Conservation (phyloP, 2,888 invertebrate genomes). For the Drosophila kuntzei region DNA sequence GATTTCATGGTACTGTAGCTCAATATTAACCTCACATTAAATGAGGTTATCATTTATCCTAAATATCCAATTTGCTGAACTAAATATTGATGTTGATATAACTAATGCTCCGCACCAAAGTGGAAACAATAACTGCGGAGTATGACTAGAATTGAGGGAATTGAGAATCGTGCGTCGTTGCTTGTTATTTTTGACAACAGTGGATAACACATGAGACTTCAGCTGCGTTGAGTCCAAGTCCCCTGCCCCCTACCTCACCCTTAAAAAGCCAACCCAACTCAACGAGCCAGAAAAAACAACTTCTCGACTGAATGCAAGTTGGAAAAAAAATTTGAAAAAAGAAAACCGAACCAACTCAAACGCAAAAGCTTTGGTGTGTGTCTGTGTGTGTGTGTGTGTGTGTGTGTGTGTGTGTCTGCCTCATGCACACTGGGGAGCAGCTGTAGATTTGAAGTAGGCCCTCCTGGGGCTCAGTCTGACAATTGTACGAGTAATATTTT, state of each 20-base stretch:
- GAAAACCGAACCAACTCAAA: constrained; percentile 36
- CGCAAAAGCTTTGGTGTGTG: constrained; percentile 20
- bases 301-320: constrained; percentile 64
- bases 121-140: constrained; percentile 35
- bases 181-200: constrained; percentile 67
- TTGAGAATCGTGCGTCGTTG: constrained; percentile 24
- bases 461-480: constrained; percentile 74
- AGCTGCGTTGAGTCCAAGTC: constrained; percentile 6
- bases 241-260: background rate
- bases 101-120: constrained; percentile 20
- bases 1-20: background rate
- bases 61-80: constrained; percentile 1
- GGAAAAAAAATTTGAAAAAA: constrained; percentile 37
- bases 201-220: constrained; percentile 58
- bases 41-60: constrained; percentile 1
- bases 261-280: constrained; percentile 30
- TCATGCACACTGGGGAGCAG: constrained; percentile 63
- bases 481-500: constrained; percentile 66
- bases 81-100: constrained; percentile 14
- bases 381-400: constrained; percentile 19
- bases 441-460: constrained; percentile 74
- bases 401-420: constrained; percentile 20
- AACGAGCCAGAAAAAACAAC: constrained; percentile 56
- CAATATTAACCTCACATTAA: background rate
- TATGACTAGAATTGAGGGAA: constrained; percentile 27